Percentiles rank a stretch among this genome's conserved stretches.
These are phyloP conservation scores for Hypercompe scribonia DNA, from an alignment of 2,888 invertebrate genomes.

Conservation along the genomic window DNA sequence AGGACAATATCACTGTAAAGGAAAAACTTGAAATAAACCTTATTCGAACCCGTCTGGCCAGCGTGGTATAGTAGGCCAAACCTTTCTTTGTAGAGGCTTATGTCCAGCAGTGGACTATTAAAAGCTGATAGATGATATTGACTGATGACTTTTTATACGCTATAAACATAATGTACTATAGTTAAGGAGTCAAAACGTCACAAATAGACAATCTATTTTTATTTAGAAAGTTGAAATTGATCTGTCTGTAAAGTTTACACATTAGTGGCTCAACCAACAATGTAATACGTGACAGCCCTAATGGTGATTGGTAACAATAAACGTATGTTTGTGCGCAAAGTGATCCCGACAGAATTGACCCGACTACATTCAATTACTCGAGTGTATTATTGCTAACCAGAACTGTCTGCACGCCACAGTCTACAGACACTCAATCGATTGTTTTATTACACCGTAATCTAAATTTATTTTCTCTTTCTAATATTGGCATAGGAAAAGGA, in stretches of 20 bases:
- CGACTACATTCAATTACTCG: conserved; percentile 49
- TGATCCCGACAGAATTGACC: conserved; percentile 51
- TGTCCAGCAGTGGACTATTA: too few relatives aligned
- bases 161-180: too few relatives aligned
- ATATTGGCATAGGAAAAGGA: neutral
- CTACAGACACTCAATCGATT: neutral
- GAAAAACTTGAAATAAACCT: too few relatives aligned
- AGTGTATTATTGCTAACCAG: conserved; percentile 33
- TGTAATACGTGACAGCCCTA: conserved; percentile 40
- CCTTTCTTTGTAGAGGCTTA: too few relatives aligned
- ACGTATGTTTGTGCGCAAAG: conserved; percentile 47
- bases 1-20: too few relatives aligned
- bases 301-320: conserved; percentile 46
- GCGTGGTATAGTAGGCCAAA: too few relatives aligned
- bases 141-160: too few relatives aligned
- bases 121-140: too few relatives aligned
- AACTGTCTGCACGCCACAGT: conserved; percentile 21
- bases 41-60: too few relatives aligned
- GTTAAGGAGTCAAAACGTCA: too few relatives aligned
- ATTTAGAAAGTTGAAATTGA: too few relatives aligned
- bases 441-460: neutral
- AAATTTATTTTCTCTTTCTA: neutral
- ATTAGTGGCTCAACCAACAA: neutral
- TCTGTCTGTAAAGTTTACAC: neutral
- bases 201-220: too few relatives aligned